A percentile compares a stretch with the other conserved stretches of the same genome.
Conservation (phyloP, 1,140 invertebrate species). For the Meteorus sp. region DNA sequence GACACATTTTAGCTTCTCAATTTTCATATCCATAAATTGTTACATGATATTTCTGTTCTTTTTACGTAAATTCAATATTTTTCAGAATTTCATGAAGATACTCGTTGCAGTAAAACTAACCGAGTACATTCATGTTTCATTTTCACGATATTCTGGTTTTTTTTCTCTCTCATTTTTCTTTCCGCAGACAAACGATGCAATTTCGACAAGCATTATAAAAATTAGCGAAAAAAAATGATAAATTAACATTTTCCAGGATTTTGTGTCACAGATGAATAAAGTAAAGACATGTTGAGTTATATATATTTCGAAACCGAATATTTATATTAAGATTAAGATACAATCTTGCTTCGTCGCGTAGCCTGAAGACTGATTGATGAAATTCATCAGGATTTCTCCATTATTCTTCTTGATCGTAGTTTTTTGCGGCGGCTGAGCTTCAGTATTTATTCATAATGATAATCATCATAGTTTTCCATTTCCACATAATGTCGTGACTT, state of each 20-base stretch:
- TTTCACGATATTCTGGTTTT: constrained; percentile 2
- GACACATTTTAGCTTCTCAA: too few species aligned
- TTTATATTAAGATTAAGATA: constrained; percentile 47
- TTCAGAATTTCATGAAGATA: too few species aligned
- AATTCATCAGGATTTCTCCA: constrained; percentile 21
- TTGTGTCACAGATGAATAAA: constrained; percentile 52
- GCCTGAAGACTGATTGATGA: constrained; percentile 34
- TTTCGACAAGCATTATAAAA: constrained; percentile 9
- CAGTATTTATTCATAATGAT: not conserved
- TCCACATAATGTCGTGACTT: constrained; percentile 7
- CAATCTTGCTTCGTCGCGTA: constrained; percentile 46
- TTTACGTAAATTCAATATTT: too few species aligned
- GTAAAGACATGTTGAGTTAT: constrained; percentile 43
- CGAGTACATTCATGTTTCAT: not conserved
- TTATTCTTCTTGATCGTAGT: not conserved
- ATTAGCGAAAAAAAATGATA: constrained; percentile 22
- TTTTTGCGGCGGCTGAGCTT: not conserved
- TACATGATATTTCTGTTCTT: too few species aligned
- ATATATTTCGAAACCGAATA: constrained; percentile 50
- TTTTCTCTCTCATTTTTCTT: too few species aligned
- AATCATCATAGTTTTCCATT: not conserved
- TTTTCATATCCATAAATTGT: too few species aligned
- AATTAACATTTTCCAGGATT: constrained; percentile 43
- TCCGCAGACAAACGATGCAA: not conserved
- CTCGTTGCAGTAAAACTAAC: too few species aligned